A percentile compares a stretch with the other conserved stretches of the same genome.
These are phyloP conservation scores for Albula goreensis DNA, from an alignment of 2,113 vertebrate genomes.

Conservation along the genomic window DNA sequence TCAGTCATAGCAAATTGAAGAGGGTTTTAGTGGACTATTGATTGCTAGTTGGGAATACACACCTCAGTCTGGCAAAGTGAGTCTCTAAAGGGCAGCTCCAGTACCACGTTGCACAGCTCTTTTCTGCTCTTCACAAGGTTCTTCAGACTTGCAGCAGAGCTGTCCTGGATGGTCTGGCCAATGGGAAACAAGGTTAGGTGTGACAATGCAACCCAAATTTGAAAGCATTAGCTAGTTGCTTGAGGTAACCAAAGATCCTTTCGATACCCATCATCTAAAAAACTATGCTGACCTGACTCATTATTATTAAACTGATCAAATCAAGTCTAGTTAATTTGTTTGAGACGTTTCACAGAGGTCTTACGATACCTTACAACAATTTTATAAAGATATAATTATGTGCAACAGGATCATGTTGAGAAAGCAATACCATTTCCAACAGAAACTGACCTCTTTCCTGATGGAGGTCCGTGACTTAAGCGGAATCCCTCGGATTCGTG, in stretches of 20 bases:
- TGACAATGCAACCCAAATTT: no score
- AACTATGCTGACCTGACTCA: no score
- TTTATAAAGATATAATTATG: no score
- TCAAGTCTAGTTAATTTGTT: no score
- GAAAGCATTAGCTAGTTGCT: no score
- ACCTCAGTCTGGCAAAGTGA: slow-evolving; percentile 79
- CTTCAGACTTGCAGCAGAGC: slow-evolving; percentile 76
- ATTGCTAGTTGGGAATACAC: slow-evolving; percentile 45
- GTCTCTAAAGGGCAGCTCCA: slow-evolving; percentile 72
- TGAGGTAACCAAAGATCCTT: no score
- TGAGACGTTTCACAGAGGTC: no score
- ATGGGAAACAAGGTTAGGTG: slow-evolving; percentile 21
- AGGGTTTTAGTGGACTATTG: background rate
- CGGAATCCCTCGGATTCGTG: slow-evolving; percentile 71
- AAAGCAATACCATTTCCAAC: no score
- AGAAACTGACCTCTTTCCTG: slow-evolving; percentile 68
- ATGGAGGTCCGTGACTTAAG: slow-evolving; percentile 75
- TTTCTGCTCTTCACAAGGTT: slow-evolving; percentile 85
- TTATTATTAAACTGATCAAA: no score
- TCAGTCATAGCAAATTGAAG: background rate
- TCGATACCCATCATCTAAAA: no score
- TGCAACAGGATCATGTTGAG: background rate
- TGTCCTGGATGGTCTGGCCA: slow-evolving; percentile 79
- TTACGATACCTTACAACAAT: no score
- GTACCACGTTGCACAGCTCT: slow-evolving; percentile 79